Evolutionary conservation across 2,888 invertebrate species (phyloP).

Genomic region (Drosophila sordidapex): DNA sequence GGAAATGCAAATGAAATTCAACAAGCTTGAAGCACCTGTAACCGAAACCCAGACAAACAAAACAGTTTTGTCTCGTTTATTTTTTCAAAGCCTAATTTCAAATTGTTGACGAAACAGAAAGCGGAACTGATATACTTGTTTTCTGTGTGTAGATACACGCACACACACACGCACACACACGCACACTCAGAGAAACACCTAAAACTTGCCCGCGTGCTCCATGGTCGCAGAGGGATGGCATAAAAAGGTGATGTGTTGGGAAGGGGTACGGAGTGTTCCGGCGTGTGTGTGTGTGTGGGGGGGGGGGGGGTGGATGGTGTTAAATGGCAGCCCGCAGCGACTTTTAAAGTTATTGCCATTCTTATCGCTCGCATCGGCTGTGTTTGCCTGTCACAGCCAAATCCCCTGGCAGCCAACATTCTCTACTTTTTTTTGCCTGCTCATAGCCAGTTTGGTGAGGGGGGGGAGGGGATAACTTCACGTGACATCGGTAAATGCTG

Average conservation of each 20-base stretch:
- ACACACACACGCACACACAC: background rate
- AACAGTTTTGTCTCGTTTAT: background rate
- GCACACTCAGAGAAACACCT: slow-evolving; percentile 24
- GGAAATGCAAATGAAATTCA: too few species aligned
- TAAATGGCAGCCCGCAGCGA: slow-evolving; percentile 60
- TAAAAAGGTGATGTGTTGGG: background rate
- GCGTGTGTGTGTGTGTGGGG: background rate
- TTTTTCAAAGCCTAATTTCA: background rate
- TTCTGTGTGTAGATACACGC: background rate
- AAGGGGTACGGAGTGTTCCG: background rate
- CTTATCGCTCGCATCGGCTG: slow-evolving; percentile 60
- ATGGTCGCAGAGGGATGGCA: background rate
- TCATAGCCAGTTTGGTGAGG: slow-evolving; percentile 17
- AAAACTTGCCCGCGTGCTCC: slow-evolving; percentile 42
- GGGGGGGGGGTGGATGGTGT: background rate
- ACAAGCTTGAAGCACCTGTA: too few species aligned
- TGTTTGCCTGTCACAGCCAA: slow-evolving; percentile 56
- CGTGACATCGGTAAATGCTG: slow-evolving; percentile 63
- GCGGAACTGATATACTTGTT: background rate
- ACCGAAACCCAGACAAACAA: background rate
- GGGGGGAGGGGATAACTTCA: slow-evolving; percentile 22
- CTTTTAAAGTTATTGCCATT: slow-evolving; percentile 75
- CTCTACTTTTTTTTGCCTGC: slow-evolving; percentile 12
- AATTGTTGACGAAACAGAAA: background rate
- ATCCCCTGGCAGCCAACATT: slow-evolving; percentile 58